Percentiles rank a stretch among this genome's conserved stretches.
phyloP scores from a whole-genome alignment of 1,140 invertebrate species.

The Drosophila eugracilis region DNA sequence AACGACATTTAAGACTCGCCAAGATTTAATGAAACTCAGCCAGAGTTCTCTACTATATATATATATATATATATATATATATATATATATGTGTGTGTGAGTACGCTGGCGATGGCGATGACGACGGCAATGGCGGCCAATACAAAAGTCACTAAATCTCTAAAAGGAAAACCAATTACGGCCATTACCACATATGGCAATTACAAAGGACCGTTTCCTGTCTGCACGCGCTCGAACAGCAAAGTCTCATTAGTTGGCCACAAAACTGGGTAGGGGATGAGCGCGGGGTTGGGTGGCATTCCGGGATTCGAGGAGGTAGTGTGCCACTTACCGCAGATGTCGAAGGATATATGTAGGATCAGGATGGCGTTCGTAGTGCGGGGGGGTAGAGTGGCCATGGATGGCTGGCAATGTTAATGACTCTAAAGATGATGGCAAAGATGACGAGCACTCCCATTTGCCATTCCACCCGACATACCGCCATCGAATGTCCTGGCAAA shows the following conservation, averaged over 20 bases:
- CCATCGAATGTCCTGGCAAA: conserved; percentile 22
- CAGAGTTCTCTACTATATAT: background rate
- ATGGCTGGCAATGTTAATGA: conserved; percentile 71
- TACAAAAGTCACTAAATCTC: conserved; percentile 81
- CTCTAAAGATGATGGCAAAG: conserved; percentile 76
- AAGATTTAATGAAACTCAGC: conserved; percentile 64
- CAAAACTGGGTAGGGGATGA: conserved; percentile 32
- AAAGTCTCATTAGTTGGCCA: conserved; percentile 80
- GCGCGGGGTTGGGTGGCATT: background rate
- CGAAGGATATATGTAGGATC: conserved; percentile 13
- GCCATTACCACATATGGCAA: conserved; percentile 81
- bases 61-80: background rate
- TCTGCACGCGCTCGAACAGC: conserved; percentile 70
- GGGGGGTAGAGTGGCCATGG: conserved; percentile 28
- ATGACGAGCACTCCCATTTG: conserved; percentile 54
- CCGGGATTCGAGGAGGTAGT: conserved; percentile 11
- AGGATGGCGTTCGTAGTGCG: background rate
- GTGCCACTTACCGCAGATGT: conserved; percentile 50
- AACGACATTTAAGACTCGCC: conserved; percentile 71
- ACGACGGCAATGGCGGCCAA: conserved; percentile 56
- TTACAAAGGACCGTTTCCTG: conserved; percentile 72
- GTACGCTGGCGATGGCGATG: conserved; percentile 14
- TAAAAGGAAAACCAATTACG: conserved; percentile 82
- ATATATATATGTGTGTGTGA: background rate
- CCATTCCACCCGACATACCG: too few relatives aligned